Conservation (phyloP, 2,888 invertebrate species). For the Anaspis maculata region DNA sequence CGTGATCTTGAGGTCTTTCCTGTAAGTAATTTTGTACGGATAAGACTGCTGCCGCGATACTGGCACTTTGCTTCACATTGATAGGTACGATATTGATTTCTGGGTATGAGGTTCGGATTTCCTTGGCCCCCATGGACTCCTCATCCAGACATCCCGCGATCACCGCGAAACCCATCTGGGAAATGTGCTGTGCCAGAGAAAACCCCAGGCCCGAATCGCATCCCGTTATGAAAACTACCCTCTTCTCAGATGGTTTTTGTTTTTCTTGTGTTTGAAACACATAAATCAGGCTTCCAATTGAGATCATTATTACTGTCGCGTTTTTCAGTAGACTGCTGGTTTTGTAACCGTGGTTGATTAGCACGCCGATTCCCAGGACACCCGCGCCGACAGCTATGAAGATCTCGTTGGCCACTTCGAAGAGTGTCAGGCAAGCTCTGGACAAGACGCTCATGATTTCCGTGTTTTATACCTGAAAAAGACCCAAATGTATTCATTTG, state of each 20-base stretch:
- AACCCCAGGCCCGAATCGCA: conserved; percentile 83
- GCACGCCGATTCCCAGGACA: conserved; percentile 30
- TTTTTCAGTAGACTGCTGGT: conserved; percentile 29
- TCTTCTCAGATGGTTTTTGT: conserved; percentile 25
- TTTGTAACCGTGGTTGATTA: conserved; percentile 32
- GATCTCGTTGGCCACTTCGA: conserved; percentile 37
- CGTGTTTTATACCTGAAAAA: too few relatives aligned
- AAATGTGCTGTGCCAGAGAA: conserved; percentile 56
- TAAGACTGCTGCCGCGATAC: too few relatives aligned
- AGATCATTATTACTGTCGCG: conserved; percentile 26
- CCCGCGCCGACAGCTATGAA: conserved; percentile 36
- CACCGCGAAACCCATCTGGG: conserved; percentile 59
- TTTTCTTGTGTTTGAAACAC: conserved; percentile 17
- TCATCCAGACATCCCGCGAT: conserved; percentile 65
- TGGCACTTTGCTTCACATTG: too few relatives aligned
- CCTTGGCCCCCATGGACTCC: conserved; percentile 53
- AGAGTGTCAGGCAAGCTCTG: conserved; percentile 13
- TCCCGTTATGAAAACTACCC: conserved; percentile 66
- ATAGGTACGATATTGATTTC: too few relatives aligned
- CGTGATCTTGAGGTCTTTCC: too few relatives aligned
- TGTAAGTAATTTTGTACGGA: too few relatives aligned
- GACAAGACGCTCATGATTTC: conserved; percentile 10
- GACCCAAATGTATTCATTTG: too few relatives aligned
- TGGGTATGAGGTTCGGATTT: too few relatives aligned
- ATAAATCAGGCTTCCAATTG: conserved; percentile 30